These are phyloP conservation scores for Calephelis nemesis DNA, from an alignment of 1,140 invertebrate genomes.

Conservation along the genomic window DNA sequence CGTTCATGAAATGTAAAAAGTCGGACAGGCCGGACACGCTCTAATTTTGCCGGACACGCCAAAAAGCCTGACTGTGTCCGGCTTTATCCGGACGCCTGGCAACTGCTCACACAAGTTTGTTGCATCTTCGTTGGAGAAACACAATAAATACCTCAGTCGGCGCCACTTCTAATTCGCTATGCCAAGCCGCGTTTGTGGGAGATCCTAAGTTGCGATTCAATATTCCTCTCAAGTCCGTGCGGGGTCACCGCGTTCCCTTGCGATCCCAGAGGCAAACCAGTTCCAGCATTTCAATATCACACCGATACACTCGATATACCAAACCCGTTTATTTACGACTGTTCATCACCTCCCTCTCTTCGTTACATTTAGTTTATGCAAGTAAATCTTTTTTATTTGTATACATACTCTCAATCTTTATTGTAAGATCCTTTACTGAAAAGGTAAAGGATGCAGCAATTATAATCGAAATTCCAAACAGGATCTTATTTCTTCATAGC, in stretches of 20 bases:
- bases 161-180: slow-evolving; percentile 69
- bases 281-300: slow-evolving; percentile 76
- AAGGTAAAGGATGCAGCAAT: too few relatives aligned
- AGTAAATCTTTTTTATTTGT: slow-evolving; percentile 4
- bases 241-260: slow-evolving; percentile 57
- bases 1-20: too few relatives aligned
- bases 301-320: slow-evolving; percentile 60
- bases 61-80: too few relatives aligned
- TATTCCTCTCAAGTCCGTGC: slow-evolving; percentile 55
- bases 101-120: background rate
- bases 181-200: slow-evolving; percentile 43
- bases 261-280: slow-evolving; percentile 62
- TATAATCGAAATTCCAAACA: too few relatives aligned
- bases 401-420: background rate
- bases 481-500: too few relatives aligned
- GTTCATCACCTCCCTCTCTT: slow-evolving; percentile 50
- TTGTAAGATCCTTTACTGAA: too few relatives aligned
- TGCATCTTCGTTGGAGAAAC: slow-evolving; percentile 30
- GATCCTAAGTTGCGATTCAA: slow-evolving; percentile 62
- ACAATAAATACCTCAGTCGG: slow-evolving; percentile 57
- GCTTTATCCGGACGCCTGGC: too few relatives aligned
- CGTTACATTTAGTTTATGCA: slow-evolving; percentile 21
- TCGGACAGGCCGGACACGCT: too few relatives aligned
- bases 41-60: too few relatives aligned
- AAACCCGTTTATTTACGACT: slow-evolving; percentile 57